Conservation (phyloP, 2,797 vertebrate genomes). For the Pseudochirops cupreus region DNA sequence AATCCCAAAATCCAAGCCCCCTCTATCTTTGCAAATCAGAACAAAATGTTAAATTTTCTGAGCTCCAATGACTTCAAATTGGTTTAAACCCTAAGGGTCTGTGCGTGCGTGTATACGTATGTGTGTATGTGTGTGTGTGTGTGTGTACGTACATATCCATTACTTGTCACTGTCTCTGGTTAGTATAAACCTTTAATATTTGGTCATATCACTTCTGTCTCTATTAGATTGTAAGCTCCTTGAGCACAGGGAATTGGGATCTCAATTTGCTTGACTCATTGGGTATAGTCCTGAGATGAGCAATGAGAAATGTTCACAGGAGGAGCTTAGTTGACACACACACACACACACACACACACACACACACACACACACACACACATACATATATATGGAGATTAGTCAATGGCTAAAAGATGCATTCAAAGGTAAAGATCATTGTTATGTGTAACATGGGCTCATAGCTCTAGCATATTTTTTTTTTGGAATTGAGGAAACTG, state of each 20-base stretch:
- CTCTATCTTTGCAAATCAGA: slow-evolving; percentile 4
- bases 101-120: not conserved
- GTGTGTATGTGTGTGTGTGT: not conserved
- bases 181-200: not conserved
- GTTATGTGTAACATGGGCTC: not conserved
- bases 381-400: not conserved
- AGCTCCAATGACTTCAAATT: not conserved
- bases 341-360: too few relatives aligned
- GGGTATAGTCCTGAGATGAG: not conserved
- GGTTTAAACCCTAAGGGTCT: not conserved
- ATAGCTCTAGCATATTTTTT: not conserved
- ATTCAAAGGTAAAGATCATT: not conserved
- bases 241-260: not conserved
- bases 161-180: not conserved
- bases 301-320: not conserved
- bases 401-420: not conserved
- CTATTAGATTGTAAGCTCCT: not conserved
- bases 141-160: too few relatives aligned
- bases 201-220: not conserved
- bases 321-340: not conserved
- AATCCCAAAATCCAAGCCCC: not conserved
- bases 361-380: too few relatives aligned
- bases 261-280: not conserved
- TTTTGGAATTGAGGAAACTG: not conserved
- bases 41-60: not conserved